Conservation (phyloP, 2,113 vertebrate species). For the Gambusia holbrooki region DNA sequence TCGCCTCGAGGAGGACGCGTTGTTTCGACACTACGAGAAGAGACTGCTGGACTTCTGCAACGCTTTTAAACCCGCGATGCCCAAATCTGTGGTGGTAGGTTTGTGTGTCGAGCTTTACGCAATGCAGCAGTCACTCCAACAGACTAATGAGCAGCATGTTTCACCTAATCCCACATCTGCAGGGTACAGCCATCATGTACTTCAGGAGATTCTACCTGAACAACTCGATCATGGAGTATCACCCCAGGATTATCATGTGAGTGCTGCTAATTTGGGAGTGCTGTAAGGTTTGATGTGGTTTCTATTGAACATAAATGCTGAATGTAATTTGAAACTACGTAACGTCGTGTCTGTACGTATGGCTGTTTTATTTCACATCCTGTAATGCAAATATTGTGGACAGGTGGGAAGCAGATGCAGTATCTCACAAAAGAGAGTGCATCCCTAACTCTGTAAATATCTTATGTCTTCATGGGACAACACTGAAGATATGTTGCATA, state of each 20-base stretch:
- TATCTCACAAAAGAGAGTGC: too few species aligned
- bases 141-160: neutral
- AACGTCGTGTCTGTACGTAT: too few species aligned
- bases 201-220: constrained; percentile 97
- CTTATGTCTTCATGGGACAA: too few species aligned
- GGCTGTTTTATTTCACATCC: too few species aligned
- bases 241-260: constrained; percentile 96
- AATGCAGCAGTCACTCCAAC: neutral
- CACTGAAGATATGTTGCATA: too few species aligned
- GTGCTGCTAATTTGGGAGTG: constrained; percentile 54
- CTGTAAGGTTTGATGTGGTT: neutral
- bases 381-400: too few species aligned
- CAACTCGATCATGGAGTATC: constrained; percentile 97
- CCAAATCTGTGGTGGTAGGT: constrained; percentile 91
- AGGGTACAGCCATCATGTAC: constrained; percentile 96
- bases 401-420: too few species aligned
- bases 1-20: constrained; percentile 84
- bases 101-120: neutral
- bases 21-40: constrained; percentile 94
- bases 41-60: constrained; percentile 91
- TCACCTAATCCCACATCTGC: constrained; percentile 18
- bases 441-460: too few species aligned
- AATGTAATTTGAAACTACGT: too few species aligned
- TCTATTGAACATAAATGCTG: neutral
- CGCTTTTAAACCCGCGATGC: constrained; percentile 91